Conservation (phyloP, 1,140 invertebrate genomes). For the Cecropterus lyciades region DNA sequence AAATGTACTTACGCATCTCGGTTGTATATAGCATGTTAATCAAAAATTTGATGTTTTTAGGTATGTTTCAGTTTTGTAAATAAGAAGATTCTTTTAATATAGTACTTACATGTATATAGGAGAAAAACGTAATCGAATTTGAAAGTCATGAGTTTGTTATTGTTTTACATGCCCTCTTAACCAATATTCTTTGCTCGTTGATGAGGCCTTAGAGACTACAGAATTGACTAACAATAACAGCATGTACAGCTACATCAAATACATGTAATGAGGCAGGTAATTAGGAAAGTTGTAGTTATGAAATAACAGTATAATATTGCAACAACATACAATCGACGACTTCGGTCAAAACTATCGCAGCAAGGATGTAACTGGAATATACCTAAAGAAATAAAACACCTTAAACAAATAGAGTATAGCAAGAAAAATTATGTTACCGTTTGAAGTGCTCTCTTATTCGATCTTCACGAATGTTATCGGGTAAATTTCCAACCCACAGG, state of each 20-base stretch:
- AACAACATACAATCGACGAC: not conserved
- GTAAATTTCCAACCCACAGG: constrained; percentile 99
- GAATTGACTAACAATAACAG: not conserved
- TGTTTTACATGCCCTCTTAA: too few relatives aligned
- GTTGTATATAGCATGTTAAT: too few relatives aligned
- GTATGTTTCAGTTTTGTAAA: too few relatives aligned
- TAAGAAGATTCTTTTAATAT: too few relatives aligned
- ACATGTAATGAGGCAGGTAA: not conserved
- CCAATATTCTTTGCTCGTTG: too few relatives aligned
- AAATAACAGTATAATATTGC: not conserved
- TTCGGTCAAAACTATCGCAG: not conserved
- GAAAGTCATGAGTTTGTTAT: too few relatives aligned
- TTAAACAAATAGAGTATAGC: not conserved
- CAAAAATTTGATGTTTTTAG: too few relatives aligned
- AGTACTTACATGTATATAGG: too few relatives aligned
- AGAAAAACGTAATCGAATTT: too few relatives aligned
- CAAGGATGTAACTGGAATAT: not conserved
- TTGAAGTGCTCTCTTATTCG: constrained; percentile 98
- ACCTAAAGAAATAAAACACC: not conserved
- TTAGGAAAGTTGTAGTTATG: constrained; percentile 1
- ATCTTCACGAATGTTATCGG: constrained; percentile 98
- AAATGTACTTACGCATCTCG: too few relatives aligned
- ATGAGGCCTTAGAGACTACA: too few relatives aligned
- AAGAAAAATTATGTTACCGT: constrained; percentile 88
- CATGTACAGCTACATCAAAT: not conserved